Percentiles rank a stretch among this genome's conserved stretches.
Evolutionary conservation across 2,113 vertebrate genomes (phyloP).

Genomic region (Apaloderma vittatum): DNA sequence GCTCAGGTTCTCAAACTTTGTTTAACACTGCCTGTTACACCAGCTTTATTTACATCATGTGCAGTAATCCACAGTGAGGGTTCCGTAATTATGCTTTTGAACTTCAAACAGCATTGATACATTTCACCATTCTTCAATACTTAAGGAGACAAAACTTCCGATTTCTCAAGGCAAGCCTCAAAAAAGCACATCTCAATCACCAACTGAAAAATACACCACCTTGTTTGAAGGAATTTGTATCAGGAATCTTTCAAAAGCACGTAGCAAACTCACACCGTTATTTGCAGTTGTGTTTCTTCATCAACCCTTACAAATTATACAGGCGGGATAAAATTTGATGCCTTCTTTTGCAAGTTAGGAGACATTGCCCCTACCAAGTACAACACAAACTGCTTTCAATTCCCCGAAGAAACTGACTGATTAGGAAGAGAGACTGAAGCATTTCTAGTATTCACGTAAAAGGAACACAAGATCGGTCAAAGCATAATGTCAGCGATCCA

Average conservation of each 20-base stretch:
- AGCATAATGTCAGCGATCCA: not conserved
- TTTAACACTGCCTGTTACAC: not conserved
- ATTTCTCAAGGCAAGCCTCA: not conserved
- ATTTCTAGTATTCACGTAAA: conserved; percentile 4
- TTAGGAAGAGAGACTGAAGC: conserved; percentile 11
- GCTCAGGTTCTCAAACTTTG: not conserved
- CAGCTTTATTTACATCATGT: not conserved
- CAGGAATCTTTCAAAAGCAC: not conserved
- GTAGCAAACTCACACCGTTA: rapidly evolving
- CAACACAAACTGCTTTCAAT: conserved; percentile 1
- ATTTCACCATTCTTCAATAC: not conserved
- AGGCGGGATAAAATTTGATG: not conserved
- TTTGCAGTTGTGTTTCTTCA: not conserved
- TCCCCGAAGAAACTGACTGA: conserved; percentile 2
- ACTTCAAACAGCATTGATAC: not conserved
- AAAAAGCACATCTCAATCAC: not conserved
- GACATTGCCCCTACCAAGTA: not conserved
- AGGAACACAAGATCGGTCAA: not conserved
- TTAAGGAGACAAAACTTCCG: not conserved
- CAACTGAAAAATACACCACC: not conserved
- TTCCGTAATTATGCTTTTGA: not conserved
- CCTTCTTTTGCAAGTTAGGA: not conserved
- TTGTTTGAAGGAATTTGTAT: not conserved
- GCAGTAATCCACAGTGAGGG: not conserved
- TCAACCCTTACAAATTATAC: not conserved